Percentiles rank a stretch among this genome's conserved stretches.
Conservation (phyloP, 2,113 vertebrate genomes). For the Symphodus melops region DNA sequence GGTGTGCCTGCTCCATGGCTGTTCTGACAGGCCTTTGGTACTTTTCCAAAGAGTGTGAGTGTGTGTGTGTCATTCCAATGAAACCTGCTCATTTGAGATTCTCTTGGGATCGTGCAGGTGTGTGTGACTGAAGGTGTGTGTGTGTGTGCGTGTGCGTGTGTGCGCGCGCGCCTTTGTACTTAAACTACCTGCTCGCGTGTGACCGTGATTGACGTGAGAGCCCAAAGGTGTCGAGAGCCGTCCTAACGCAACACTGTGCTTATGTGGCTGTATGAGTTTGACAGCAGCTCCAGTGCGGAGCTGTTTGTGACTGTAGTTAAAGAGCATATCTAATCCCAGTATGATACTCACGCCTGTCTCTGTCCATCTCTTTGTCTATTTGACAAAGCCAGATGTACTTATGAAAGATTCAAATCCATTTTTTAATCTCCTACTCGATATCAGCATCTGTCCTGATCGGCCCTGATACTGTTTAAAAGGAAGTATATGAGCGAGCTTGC, state of each 20-base stretch:
- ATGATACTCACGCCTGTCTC: not conserved
- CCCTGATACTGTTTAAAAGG: too few species aligned
- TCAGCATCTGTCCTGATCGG: too few species aligned
- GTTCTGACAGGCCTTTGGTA: conserved; percentile 79
- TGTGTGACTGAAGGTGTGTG: conserved; percentile 37
- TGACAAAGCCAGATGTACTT: too few species aligned
- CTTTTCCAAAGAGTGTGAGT: conserved; percentile 62
- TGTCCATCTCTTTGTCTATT: conserved; percentile 1
- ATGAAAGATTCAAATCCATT: not conserved
- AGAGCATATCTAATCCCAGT: conserved; percentile 11
- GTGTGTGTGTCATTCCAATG: conserved; percentile 22
- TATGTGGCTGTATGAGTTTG: conserved; percentile 20
- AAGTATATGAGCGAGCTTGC: too few species aligned
- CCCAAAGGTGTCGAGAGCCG: conserved; percentile 36
- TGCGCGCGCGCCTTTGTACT: conserved; percentile 46
- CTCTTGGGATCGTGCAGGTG: conserved; percentile 59
- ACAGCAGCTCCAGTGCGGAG: conserved; percentile 22
- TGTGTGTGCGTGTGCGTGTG: too few species aligned
- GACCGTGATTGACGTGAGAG: conserved; percentile 34
- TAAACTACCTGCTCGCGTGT: conserved; percentile 8
- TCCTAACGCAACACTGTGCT: conserved; percentile 6
- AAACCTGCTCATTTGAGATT: conserved; percentile 49
- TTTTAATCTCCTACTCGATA: not conserved
- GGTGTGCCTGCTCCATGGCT: conserved; percentile 63
- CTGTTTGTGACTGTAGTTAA: not conserved